Base-by-base conservation (phyloP, 2,797 vertebrate genomes). In the Mormyrus proboscirostris region DNA sequence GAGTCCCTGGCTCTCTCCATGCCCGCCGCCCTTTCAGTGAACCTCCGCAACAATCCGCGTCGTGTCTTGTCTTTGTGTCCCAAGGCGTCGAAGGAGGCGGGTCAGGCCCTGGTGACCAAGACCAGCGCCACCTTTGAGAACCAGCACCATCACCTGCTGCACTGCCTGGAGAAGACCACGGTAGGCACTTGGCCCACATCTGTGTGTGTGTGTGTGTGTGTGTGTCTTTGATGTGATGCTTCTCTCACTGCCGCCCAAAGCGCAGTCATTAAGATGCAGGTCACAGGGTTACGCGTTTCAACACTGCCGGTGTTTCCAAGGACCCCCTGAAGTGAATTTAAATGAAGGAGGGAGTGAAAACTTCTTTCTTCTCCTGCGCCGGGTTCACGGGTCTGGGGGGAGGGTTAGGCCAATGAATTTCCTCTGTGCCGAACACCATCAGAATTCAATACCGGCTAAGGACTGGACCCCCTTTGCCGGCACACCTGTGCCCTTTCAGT, bases 81-180 rank as follows among this genome's bases (percentile, higher is more conserved):
- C 89, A 96, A 99, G 98, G 96, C 96, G 7, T 97, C 96, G 0
- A 96, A 94, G 92, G 97, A 98, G 91, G 97, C 98, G 2, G 97
- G 98, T 88, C 96, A 97, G 89, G 96, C 95, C 5, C 96, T 98
- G 94, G 95, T 98, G 92, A 96, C 94, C 92, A 98, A 98, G 94
- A 92, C 94, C 87, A 96, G 97, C 93, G 97, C 97, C 76, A 96
- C 92, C 92, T 97, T 99, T 83, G 97, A 98, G 92, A 95, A 96
- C 5, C 97, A 98, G 49, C 98, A 98, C 89, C 96, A 98, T 92
- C 98, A 99, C 94, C 97, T 99, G 69, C 96, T 99, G 91, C 97
- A 97, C 94, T 99, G 98, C 93, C 96, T 99, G 93, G 98, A 99
- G 95, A 99, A 98, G 94, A 98, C 98, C 86, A 99, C 98, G 95